phyloP scores from a whole-genome alignment of 1,140 invertebrate species.

The Chironomus striatipennis region DNA sequence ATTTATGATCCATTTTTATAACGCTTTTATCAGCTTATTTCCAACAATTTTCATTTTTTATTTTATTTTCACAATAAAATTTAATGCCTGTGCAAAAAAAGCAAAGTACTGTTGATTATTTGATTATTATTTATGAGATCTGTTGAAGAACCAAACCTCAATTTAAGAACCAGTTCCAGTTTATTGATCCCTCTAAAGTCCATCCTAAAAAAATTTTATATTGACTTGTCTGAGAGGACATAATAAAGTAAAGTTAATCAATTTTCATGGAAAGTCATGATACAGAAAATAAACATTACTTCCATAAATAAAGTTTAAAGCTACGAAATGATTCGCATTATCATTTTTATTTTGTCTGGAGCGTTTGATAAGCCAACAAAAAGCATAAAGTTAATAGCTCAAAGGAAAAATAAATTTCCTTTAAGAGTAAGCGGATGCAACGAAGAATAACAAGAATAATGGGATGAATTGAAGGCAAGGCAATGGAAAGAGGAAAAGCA shows the following conservation, averaged over 20 bases:
- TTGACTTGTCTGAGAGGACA: too few species aligned
- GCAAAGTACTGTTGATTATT: neutral
- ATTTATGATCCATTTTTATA: neutral
- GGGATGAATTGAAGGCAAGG: neutral
- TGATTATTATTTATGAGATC: slow-evolving; percentile 4
- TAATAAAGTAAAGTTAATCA: too few species aligned
- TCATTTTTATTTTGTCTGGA: too few species aligned
- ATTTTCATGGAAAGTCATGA: too few species aligned
- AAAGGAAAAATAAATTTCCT: slow-evolving; percentile 3
- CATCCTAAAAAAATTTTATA: too few species aligned
- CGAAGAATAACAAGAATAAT: neutral
- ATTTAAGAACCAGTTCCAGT: too few species aligned
- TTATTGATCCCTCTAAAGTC: too few species aligned
- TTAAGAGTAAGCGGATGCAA: neutral
- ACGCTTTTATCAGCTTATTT: slow-evolving; percentile 13
- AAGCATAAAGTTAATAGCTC: slow-evolving; percentile 7
- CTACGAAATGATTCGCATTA: too few species aligned
- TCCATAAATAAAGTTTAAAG: too few species aligned
- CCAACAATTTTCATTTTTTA: neutral
- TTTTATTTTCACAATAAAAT: slow-evolving; percentile 15
- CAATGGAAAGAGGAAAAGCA: neutral
- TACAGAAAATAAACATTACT: too few species aligned
- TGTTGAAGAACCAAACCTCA: neutral
- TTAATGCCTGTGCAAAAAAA: neutral
- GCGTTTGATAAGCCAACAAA: neutral